Evolutionary conservation across 2,797 vertebrate genomes (phyloP), one percentile per base, ranked within the genome.

Genomic region (Catharus ustulatus): DNA sequence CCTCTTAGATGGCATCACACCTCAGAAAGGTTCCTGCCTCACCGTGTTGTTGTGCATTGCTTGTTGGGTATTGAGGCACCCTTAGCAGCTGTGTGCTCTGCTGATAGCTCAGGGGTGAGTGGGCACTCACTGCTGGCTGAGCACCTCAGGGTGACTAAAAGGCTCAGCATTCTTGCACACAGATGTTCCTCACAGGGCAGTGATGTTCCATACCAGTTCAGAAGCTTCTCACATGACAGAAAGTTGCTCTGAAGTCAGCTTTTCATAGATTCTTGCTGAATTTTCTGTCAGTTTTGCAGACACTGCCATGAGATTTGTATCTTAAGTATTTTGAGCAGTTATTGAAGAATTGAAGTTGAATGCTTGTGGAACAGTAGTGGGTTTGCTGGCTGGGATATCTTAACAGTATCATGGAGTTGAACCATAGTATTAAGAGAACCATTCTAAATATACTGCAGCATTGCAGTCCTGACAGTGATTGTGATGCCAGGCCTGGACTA

Each of bases 21-120:
- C 67, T 87, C 7, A 3, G 3, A 45, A 38, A 12, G 34, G 19
- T 51, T 38, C 55, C 74, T 23, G 0, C 30, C 75, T 83, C 22
- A 0, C 27, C 11, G 9, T n/a, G 8, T 1, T 29, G 0, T 0
- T 49, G 40, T 52, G 36, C n/a, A 2, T 3, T 18, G 57, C 1
- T 13, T 30, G 20, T 10, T 49, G 84, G 32, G 8, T 26, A 1
- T 49, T 51, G 38, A 29, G 75, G 64, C 30, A 1, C 19, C 4
- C 0, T 29, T 63, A 32, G 36, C 51, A 66, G 76, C 88, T 76
- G 19, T 14, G 6, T 52, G 61, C 58, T 51, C 61, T 76, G 64
- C 46, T 57, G 34, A 2, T 30, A 40, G 29, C 24, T 43, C 11
- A 2, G 16, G 13, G 68, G 1, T n/a, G 21, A 9, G 15, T 4